Percentiles rank a stretch among this genome's conserved stretches.
Conservation (phyloP, 2,888 invertebrate species). For the Lycaena phlaeas region DNA sequence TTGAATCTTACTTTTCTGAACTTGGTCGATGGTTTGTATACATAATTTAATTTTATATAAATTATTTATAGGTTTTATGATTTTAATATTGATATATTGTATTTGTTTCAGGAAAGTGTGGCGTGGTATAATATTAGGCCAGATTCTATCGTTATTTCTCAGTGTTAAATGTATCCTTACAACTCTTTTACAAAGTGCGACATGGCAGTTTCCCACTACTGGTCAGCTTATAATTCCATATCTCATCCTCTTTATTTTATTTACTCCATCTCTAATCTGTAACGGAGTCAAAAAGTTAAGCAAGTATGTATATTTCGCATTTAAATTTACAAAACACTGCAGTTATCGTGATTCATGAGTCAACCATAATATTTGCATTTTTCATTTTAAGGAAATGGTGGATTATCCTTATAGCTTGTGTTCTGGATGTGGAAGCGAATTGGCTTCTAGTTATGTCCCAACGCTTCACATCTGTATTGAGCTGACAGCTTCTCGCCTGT, state of each 20-base stretch:
- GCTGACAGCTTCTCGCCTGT: conserved; percentile 86
- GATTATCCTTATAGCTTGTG: conserved; percentile 83
- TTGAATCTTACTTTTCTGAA: conserved; percentile 78
- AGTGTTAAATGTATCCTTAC: conserved; percentile 85
- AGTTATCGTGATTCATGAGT: too few species aligned
- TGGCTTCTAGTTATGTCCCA: conserved; percentile 87
- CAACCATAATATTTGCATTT: too few species aligned
- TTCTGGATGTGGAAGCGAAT: conserved; percentile 90
- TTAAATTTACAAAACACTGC: not conserved
- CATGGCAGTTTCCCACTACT: conserved; percentile 82
- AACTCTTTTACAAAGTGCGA: conserved; percentile 78
- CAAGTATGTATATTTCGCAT: conserved; percentile 58
- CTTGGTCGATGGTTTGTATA: conserved; percentile 78
- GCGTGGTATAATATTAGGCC: conserved; percentile 81
- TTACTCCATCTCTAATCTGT: conserved; percentile 83
- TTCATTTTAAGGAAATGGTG: conserved; percentile 73
- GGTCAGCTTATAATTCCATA: conserved; percentile 88
- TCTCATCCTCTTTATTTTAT: conserved; percentile 81
- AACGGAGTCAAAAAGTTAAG: conserved; percentile 77
- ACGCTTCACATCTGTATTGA: conserved; percentile 61
- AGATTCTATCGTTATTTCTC: conserved; percentile 81
- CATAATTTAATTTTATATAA: conserved; percentile 14
- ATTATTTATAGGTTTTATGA: conserved; percentile 15
- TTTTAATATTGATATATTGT: conserved; percentile 5
- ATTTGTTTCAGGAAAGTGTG: conserved; percentile 76